Evolutionary conservation across 1,140 invertebrate genomes (phyloP).

Genomic region (Pseudomyrmex pallidus): DNA sequence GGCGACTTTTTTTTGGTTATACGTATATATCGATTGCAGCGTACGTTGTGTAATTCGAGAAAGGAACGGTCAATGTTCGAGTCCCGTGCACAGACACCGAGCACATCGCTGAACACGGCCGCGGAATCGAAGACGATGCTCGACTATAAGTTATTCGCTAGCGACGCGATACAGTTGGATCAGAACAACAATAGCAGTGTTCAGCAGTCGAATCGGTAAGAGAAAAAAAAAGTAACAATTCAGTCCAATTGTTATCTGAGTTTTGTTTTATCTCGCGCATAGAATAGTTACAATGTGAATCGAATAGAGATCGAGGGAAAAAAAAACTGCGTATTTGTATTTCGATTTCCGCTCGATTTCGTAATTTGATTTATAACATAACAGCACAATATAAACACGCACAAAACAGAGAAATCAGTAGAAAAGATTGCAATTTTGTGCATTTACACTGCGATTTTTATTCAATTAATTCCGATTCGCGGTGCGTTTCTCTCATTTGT

Average conservation of each 20-base stretch:
- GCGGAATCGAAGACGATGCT: conserved; percentile 41
- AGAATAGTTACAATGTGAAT: neutral
- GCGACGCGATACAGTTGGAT: conserved; percentile 46
- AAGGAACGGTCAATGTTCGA: conserved; percentile 49
- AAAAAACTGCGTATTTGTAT: conserved; percentile 1
- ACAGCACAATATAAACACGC: neutral
- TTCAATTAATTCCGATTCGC: conserved; percentile 28
- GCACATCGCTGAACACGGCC: neutral
- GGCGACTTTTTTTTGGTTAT: conserved; percentile 19
- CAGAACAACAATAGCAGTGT: conserved; percentile 55
- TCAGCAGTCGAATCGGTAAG: conserved; percentile 59
- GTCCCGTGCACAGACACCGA: conserved; percentile 15
- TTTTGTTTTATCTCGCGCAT: neutral
- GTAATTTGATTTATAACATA: conserved; percentile 26
- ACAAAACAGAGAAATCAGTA: too few relatives aligned
- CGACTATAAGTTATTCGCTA: conserved; percentile 63
- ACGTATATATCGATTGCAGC: conserved; percentile 55
- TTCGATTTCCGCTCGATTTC: conserved; percentile 12
- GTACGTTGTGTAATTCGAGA: conserved; percentile 45
- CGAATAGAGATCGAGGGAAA: neutral
- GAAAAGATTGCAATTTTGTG: conserved; percentile 1
- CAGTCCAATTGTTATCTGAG: neutral
- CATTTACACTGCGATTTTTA: conserved; percentile 13
- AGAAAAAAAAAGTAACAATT: neutral
- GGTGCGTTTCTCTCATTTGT: conserved; percentile 2